phyloP scores from a whole-genome alignment of 2,113 vertebrate species.

The Thermophis baileyi region DNA sequence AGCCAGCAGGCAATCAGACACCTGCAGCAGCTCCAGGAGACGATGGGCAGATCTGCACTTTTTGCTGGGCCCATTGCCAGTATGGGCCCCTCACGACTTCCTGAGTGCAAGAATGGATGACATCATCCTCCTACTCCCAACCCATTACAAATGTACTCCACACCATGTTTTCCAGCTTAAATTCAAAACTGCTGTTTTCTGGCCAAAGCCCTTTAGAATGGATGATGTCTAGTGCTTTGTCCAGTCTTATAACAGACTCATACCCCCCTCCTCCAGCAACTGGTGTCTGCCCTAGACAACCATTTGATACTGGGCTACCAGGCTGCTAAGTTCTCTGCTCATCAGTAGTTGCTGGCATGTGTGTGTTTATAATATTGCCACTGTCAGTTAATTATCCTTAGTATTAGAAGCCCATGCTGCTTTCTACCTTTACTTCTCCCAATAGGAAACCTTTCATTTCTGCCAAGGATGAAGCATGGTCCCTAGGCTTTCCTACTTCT shows the following conservation, averaged over 20 bases:
- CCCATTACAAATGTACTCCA: neutral
- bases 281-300: neutral
- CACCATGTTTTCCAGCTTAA: neutral
- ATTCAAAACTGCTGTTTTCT: neutral
- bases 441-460: neutral
- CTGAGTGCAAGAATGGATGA: neutral
- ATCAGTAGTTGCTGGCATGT: neutral
- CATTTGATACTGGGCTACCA: neutral
- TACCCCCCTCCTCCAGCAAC: neutral
- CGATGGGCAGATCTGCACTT: neutral
- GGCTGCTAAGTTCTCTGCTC: neutral
- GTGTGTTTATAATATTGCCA: neutral
- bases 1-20: neutral
- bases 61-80: neutral
- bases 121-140: neutral
- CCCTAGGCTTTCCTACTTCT: neutral
- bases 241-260: neutral
- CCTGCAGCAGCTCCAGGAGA: neutral
- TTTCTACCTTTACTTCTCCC: neutral
- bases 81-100: neutral
- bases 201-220: neutral
- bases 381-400: neutral
- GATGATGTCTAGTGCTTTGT: neutral
- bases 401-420: neutral
- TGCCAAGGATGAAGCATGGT: neutral